Conservation (phyloP, 2,113 vertebrate species). For the Aptenodytes patagonicus region DNA sequence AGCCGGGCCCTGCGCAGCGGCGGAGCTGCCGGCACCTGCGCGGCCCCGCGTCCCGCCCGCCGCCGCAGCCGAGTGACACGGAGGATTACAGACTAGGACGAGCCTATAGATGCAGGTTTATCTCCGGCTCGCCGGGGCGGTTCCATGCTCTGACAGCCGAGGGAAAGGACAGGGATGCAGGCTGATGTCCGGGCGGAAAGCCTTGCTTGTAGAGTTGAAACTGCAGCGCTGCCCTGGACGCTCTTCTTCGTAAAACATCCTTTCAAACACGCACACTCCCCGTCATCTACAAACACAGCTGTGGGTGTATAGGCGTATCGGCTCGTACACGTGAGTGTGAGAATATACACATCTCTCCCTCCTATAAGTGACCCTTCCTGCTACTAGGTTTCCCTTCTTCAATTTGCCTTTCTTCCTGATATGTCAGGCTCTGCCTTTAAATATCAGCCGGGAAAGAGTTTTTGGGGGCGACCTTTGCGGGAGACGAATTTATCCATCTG, state of each 20-base stretch:
- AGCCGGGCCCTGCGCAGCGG: not conserved
- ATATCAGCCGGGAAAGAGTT: too few species aligned
- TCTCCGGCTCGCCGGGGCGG: not conserved
- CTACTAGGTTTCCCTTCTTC: not conserved
- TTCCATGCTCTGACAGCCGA: not conserved
- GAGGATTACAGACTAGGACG: not conserved
- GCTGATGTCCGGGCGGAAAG: not conserved
- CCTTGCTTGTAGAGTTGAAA: not conserved
- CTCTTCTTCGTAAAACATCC: not conserved
- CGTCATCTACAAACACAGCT: not conserved
- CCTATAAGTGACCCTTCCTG: not conserved
- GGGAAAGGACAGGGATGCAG: not conserved
- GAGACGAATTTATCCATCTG: not conserved
- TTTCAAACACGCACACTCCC: not conserved
- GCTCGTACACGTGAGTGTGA: not conserved
- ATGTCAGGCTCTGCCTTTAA: not conserved
- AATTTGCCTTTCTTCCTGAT: not conserved
- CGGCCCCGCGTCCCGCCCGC: not conserved
- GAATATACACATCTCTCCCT: not conserved
- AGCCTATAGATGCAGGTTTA: not conserved
- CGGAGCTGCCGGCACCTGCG: not conserved
- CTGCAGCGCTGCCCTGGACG: not conserved
- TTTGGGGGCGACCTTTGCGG: not conserved
- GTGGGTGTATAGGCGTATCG: not conserved
- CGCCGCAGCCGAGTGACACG: fast-evolving